Evolutionary conservation across 2,113 vertebrate genomes (phyloP).

Genomic region (Burhinus bistriatus): DNA sequence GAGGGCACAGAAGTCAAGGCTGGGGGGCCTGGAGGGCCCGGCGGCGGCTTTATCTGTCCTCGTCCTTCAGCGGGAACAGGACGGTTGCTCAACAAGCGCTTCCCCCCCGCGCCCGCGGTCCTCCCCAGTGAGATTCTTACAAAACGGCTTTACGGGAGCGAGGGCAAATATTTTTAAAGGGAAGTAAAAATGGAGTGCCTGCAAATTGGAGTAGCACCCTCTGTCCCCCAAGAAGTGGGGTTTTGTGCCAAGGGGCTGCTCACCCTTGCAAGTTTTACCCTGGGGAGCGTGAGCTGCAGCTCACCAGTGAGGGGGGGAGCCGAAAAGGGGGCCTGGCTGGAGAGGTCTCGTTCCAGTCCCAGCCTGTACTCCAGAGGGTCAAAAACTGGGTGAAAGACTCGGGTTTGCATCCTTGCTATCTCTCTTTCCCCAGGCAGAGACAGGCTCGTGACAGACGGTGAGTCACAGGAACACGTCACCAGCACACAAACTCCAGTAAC

Average conservation of each 20-base stretch:
- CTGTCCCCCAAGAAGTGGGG: background rate
- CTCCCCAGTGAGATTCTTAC: background rate
- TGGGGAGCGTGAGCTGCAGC: background rate
- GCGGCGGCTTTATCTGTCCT: background rate
- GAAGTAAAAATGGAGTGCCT: background rate
- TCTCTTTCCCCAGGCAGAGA: background rate
- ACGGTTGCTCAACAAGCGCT: background rate
- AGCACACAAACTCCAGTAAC: constrained; percentile 46
- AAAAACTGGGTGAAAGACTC: background rate
- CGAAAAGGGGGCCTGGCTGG: background rate
- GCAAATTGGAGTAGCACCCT: background rate
- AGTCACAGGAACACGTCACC: constrained; percentile 27
- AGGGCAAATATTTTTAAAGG: background rate
- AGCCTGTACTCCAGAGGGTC: background rate
- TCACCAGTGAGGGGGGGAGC: background rate
- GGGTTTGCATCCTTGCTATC: background rate
- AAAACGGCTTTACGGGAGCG: rapidly evolving
- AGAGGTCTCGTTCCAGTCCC: background rate
- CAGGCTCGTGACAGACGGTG: background rate
- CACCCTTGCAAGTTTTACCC: too few relatives aligned
- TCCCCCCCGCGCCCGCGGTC: background rate
- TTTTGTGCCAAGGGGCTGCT: background rate
- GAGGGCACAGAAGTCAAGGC: background rate
- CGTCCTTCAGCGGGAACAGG: background rate
- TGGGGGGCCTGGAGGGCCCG: background rate